Base-by-base conservation (phyloP, 1,140 invertebrate genomes). In the Sminthurides bifidus region DNA sequence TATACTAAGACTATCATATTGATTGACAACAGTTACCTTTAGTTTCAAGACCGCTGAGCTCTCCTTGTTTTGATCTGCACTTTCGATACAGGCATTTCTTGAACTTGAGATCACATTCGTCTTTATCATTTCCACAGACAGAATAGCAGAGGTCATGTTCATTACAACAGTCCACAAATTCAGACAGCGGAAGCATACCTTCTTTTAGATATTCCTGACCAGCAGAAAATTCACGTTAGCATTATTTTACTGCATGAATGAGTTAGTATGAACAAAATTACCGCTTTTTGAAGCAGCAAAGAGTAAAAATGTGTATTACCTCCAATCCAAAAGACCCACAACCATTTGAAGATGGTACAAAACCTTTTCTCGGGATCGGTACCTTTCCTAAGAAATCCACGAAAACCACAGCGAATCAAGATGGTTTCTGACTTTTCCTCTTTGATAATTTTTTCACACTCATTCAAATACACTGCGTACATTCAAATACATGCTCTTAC, bases 81-180 rank as follows among this genome's bases (percentile, higher is more conserved):
- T 85, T 81, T 67, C 76, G 81, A 62, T 89, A 88, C 0, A 93
- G 71, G 67, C 89, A 93, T 61, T 80, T 75, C 66, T 88, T 87
- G 66, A 92, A 92, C 29, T 83, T 79, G 41, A 87, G 69, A 71
- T 93, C 89, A 73, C 89, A 93, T 1, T 81, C 73, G 68, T 90
- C 86, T 70, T 89, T 91, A 44, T 85, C 81, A 29, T 72, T 78
- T 61, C 85, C 87, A 68, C 89, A 93, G 2, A 84, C 89, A 58
- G 89, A 87, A 66, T 93, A 93, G 69, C 89, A 93, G 57, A 85
- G 79, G 64, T 93, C 89, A 70, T 93, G 89, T 2, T 68, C 66
- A 68, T 92, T 79, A 72, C 88, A 93, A 66, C 88, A 93, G 59
- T 80, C 79, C 8, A 82, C 84, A 81, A 90, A 85, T 69, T 84